Evolutionary conservation across 2,113 vertebrate genomes (phyloP).

Genomic region (Erpornis zantholeuca): DNA sequence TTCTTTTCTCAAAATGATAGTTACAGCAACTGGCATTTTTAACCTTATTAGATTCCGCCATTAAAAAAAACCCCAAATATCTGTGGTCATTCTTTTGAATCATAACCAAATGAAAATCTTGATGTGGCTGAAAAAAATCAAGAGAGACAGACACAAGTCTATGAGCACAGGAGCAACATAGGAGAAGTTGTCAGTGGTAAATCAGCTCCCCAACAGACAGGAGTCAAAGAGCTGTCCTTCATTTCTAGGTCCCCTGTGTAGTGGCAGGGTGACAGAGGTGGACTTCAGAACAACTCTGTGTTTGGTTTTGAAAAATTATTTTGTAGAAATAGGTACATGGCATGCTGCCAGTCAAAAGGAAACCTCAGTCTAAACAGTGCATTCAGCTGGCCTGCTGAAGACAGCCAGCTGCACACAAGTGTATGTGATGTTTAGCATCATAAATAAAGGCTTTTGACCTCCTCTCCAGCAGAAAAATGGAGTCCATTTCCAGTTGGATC

Average conservation of each 20-base stretch:
- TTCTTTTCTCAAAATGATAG: background rate
- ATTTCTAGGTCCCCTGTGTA: background rate
- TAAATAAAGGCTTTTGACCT: background rate
- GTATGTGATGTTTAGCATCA: background rate
- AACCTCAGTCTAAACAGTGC: background rate
- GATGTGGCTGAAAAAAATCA: background rate
- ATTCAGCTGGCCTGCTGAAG: background rate
- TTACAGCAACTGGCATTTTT: background rate
- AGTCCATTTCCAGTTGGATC: background rate
- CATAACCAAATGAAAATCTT: background rate
- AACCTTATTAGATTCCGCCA: background rate
- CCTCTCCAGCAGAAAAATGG: background rate
- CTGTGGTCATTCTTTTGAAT: background rate
- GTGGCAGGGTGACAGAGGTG: background rate
- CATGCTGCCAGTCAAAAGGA: background rate
- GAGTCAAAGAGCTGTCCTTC: background rate
- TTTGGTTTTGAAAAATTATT: background rate
- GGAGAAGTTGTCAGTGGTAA: background rate
- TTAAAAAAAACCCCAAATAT: background rate
- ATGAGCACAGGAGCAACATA: background rate
- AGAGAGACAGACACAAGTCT: background rate
- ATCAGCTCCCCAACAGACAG: background rate
- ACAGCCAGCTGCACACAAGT: constrained; percentile 1
- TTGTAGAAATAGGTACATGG: background rate
- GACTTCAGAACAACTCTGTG: background rate